Evolutionary conservation across 1,140 invertebrate species (phyloP), one percentile per base, ranked within the genome.

Genomic region (Euwallacea fornicatus): DNA sequence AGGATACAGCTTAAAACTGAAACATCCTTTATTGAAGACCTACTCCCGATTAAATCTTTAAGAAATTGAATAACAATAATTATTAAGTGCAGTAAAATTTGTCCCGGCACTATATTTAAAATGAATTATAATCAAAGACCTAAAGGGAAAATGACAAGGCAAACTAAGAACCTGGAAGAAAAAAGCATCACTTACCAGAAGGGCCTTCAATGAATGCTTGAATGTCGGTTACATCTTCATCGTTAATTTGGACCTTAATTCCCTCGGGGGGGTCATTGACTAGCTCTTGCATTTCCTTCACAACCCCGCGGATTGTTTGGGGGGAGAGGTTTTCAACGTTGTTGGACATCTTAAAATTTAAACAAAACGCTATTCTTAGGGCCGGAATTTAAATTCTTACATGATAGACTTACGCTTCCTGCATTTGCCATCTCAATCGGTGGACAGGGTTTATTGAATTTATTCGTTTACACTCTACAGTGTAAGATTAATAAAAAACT

Each of bases 311-410:
- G 46, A 96, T 94, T 55, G 93, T 93, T 86, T 96, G 93, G n/a
- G 95, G 95, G 62, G 94, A 94, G 64, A 96, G 83, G 84, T 97
- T 97, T 84, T 97, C 95, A 67, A 96, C 92, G 84, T 96, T 96
- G 85, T 96, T 96, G 21, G 91, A 93, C 83, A 90, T 89, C 88
- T 90, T 76, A 71, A 74, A 71, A 56, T 56, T 56, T 9, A 56
- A 21, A 15, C 16, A 41, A 58, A 43, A 7, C 7, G n/a, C 42
- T n/a, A 53, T n/a, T 69, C 21, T 50, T 13, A 50, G 2, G 9
- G 6, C 9, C 13, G 13, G 9, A 50, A 11, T 13, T 50, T 50
- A 2, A 50, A 50, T 11, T 50, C 13, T 50, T 11, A 50, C 13
- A 13, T 50, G 13, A 9, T 58, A 65, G 11, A 76, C 72, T 71